A percentile compares a stretch with the other conserved stretches of the same genome.
Evolutionary conservation across 2,888 invertebrate genomes (phyloP).

Genomic region (Poecilus cupreus): DNA sequence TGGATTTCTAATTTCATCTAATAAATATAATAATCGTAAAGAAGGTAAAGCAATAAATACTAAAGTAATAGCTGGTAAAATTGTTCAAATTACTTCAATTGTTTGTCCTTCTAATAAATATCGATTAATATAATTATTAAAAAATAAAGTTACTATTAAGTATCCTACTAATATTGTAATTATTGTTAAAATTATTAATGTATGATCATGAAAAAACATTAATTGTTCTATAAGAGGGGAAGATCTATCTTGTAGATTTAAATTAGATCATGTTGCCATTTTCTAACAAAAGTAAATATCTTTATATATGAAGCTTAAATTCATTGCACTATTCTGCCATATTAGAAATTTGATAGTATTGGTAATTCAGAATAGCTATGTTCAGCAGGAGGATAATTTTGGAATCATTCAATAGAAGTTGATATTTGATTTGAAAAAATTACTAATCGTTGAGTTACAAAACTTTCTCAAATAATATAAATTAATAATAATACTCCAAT

Average conservation of each 20-base stretch:
- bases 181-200: no score
- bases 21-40: slow-evolving; percentile 76
- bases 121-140: slow-evolving; percentile 77
- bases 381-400: slow-evolving; percentile 76
- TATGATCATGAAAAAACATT: slow-evolving; percentile 79
- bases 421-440: no score
- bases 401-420: no score
- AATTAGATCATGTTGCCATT: slow-evolving; percentile 76
- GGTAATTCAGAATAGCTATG: slow-evolving; percentile 78
- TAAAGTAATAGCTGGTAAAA: slow-evolving; percentile 77
- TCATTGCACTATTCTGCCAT: slow-evolving; percentile 79
- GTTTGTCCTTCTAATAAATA: slow-evolving; percentile 76
- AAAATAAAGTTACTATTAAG: slow-evolving; percentile 75
- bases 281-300: slow-evolving; percentile 78
- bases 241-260: slow-evolving; percentile 77
- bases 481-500: slow-evolving; percentile 77
- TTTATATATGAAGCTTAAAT: slow-evolving; percentile 82
- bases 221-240: slow-evolving; percentile 81
- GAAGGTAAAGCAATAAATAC: slow-evolving; percentile 80
- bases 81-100: slow-evolving; percentile 81
- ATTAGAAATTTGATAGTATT: slow-evolving; percentile 78
- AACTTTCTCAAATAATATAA: slow-evolving; percentile 79
- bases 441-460: slow-evolving; percentile 75
- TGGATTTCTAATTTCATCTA: slow-evolving; percentile 79
- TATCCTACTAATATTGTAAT: slow-evolving; percentile 78